Base-by-base conservation (phyloP, 2,113 vertebrate genomes). In the Lates calcarifer region DNA sequence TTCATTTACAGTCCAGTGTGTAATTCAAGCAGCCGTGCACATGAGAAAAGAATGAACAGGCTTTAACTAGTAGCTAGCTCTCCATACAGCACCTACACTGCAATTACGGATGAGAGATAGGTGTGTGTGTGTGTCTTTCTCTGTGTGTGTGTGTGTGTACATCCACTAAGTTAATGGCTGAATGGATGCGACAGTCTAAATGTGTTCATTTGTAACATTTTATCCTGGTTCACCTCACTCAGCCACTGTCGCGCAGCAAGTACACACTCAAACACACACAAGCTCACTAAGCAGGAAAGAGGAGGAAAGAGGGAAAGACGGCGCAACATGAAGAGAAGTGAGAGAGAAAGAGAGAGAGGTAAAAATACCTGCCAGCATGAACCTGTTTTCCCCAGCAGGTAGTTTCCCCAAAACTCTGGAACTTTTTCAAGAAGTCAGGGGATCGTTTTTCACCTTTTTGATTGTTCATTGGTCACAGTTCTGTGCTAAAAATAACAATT, bases 201-300 rank as follows among this genome's bases (percentile, higher is more conserved):
- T 88, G 84, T 91, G 90, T 87, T 93, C 91, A 91, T 92, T 90
- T 91, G 86, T 67, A 88, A 70, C 85, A 63, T 88, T 91, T 92
- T 93, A 91, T 91, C 85, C 83, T 51, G 92, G 91, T 92, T 93
- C 91, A 91, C 69, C 90, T 91, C 92, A 90, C 88, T 89, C 77
- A 77, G 75, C 47, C 67, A 35, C 80, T 60, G 67, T 64, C 73
- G 70, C 65, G 6, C 81, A 60, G 66, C 55, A 73, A 73, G 55
- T 24, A 66, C 41, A 57, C 73, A 77, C 74, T 24, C 29, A 43
- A 29, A 55, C 8, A 22, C 41, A 41, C 28, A 49, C 20, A 43
- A 28, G 60, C 33, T 43, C 74, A 33, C 45, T 37, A 60, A 77
- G 55, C 60, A 60, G 79, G 43, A 77, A 28, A 29, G 57, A 53